Evolutionary conservation across 1,140 invertebrate species (phyloP), one percentile per base, ranked within the genome.

Genomic region (Cotesia typhae): DNA sequence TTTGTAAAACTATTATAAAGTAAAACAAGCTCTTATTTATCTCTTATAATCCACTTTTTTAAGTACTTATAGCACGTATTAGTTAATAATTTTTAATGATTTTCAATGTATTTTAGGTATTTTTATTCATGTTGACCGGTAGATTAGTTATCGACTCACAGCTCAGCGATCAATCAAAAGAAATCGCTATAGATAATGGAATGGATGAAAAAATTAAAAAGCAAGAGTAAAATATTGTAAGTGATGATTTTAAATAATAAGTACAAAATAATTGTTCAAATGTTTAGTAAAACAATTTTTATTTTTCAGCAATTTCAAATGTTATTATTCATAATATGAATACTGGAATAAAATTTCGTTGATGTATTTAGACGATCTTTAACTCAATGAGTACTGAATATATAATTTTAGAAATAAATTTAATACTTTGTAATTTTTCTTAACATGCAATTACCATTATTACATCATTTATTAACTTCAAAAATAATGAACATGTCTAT

Each of bases 61-160:
- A 12, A 6, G 52, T 9, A 28, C 9, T 10, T 60, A 14, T 10
- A 64, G n/a, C 28, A 28, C 28, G 28, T 28, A 28, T 36, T 51
- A 47, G 59, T 37, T 12, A 60, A 71, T 10, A 28, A n/a, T 38
- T 35, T 10, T 20, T 69, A 12, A 9, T 55, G 36, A 55, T 67
- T 28, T 51, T 36, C 76, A 28, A 28, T 75, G 37, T 72, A 71
- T 82, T 79, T 67, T 78, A 90, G 89, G 90, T 98, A 12, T 98
- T 99, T 85, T 94, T 96, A 79, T 95, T 98, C 78, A 96, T 99
- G 92, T 87, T 99, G n/a, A 92, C 91, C 60, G 97, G 97, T 77
- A 90, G 97, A 74, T 87, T 99, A 55, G 94, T 98, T 12, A 92
- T 94, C 63, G 91, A 92, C 70, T 91, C 88, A 81, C 92, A 93